phyloP scores from a whole-genome alignment of 2,113 vertebrate species.

The Pachycephala philippinensis region DNA sequence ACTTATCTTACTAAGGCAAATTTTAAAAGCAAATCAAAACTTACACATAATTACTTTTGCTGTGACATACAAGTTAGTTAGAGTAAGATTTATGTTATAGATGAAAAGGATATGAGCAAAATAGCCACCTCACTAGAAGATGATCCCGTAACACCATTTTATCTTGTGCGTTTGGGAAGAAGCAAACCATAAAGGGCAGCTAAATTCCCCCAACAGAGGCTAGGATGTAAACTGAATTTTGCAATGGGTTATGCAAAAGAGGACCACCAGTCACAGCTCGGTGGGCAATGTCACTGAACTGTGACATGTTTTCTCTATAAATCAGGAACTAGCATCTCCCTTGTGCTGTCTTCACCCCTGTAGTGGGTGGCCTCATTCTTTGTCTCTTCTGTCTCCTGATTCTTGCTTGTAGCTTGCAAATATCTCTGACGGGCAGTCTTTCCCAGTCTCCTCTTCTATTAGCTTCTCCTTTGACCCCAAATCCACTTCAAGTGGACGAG shows the following conservation, averaged over 20 bases:
- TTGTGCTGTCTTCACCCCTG: neutral
- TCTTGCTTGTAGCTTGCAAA: neutral
- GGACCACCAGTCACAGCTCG: neutral
- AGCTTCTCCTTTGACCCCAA: neutral
- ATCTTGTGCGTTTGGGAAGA: neutral
- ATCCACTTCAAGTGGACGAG: neutral
- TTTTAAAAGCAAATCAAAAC: constrained; percentile 2
- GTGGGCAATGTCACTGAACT: neutral
- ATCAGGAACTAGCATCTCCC: neutral
- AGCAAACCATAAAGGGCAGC: neutral
- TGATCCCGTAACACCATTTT: neutral
- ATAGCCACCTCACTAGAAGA: neutral
- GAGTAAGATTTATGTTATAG: neutral
- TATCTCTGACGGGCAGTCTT: neutral
- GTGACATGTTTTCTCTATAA: neutral
- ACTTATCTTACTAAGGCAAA: neutral
- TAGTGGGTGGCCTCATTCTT: neutral
- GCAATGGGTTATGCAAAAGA: neutral
- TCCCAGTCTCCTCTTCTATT: neutral
- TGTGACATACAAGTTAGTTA: neutral
- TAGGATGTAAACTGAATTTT: neutral
- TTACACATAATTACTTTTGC: neutral
- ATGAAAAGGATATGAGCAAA: neutral
- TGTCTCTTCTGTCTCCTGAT: neutral
- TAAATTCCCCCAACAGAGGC: neutral